Conservation (phyloP, 2,113 vertebrate genomes). For the Petrocephalus zakoni region DNA sequence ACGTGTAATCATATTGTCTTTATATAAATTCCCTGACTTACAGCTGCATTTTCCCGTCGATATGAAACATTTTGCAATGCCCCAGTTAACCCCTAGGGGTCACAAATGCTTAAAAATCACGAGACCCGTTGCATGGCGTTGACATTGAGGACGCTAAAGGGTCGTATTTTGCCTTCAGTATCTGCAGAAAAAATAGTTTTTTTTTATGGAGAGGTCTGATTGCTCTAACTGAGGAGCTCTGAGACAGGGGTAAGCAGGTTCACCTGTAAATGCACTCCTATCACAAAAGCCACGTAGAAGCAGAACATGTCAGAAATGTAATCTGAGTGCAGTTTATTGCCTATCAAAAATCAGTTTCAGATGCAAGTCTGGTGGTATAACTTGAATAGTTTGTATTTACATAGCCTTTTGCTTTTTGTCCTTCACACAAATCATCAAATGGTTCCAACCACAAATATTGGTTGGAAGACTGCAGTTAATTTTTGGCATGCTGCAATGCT, state of each 20-base stretch:
- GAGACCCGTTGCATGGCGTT: neutral
- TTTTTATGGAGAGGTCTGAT: neutral
- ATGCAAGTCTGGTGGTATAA: neutral
- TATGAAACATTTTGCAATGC: conserved; percentile 13
- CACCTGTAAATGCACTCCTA: neutral
- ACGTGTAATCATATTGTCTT: neutral
- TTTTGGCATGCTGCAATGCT: neutral
- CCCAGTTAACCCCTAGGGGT: conserved; percentile 34
- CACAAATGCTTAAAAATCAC: conserved; percentile 19
- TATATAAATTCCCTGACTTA: neutral
- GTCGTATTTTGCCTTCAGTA: neutral
- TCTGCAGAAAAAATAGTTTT: neutral
- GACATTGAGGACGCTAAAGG: neutral
- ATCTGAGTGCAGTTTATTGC: neutral
- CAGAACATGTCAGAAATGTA: neutral
- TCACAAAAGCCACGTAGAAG: neutral
- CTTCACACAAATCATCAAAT: neutral
- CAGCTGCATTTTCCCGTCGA: neutral
- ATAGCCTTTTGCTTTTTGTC: neutral
- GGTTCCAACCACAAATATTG: too few relatives aligned
- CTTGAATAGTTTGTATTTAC: neutral
- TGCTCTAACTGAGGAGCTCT: neutral
- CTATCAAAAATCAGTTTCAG: neutral
- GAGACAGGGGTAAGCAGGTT: neutral
- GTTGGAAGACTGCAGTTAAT: neutral